Conservation (phyloP, 1,140 invertebrate genomes). For the Pomacea maculata region DNA sequence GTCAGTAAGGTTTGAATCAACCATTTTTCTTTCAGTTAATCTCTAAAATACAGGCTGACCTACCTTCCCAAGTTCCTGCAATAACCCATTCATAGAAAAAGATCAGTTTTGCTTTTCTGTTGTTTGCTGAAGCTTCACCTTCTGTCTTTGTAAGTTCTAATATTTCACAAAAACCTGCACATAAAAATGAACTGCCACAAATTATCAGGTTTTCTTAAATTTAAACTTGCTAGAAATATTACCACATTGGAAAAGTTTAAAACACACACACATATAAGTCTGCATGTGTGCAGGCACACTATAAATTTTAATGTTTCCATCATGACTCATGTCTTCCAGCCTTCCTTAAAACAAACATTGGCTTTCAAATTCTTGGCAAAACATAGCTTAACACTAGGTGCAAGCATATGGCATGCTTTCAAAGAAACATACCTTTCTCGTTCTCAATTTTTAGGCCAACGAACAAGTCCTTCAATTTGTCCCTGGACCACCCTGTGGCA, state of each 20-base stretch:
- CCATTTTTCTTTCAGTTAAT: too few species aligned
- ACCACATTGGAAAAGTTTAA: too few species aligned
- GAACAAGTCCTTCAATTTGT: slow-evolving; percentile 88
- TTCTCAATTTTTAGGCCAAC: slow-evolving; percentile 69
- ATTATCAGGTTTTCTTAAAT: too few species aligned
- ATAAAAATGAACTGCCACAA: slow-evolving; percentile 3
- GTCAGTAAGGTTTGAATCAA: too few species aligned
- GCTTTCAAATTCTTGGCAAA: neutral
- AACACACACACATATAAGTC: too few species aligned
- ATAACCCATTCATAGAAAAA: slow-evolving; percentile 99
- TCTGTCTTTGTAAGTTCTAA: slow-evolving; percentile 87
- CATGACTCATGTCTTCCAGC: neutral
- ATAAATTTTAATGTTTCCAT: neutral
- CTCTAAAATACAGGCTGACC: neutral
- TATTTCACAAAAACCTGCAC: slow-evolving; percentile 75
- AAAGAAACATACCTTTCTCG: slow-evolving; percentile 52
- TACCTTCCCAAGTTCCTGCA: slow-evolving; percentile 87
- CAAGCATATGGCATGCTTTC: neutral
- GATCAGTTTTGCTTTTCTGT: slow-evolving; percentile 98
- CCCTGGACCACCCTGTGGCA: slow-evolving; percentile 95
- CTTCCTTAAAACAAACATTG: neutral
- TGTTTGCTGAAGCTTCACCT: slow-evolving; percentile 95
- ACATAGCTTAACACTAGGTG: neutral
- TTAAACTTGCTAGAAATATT: too few species aligned
- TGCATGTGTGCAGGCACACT: neutral